Conservation (phyloP, 1,140 invertebrate genomes). For the Samia ricini region DNA sequence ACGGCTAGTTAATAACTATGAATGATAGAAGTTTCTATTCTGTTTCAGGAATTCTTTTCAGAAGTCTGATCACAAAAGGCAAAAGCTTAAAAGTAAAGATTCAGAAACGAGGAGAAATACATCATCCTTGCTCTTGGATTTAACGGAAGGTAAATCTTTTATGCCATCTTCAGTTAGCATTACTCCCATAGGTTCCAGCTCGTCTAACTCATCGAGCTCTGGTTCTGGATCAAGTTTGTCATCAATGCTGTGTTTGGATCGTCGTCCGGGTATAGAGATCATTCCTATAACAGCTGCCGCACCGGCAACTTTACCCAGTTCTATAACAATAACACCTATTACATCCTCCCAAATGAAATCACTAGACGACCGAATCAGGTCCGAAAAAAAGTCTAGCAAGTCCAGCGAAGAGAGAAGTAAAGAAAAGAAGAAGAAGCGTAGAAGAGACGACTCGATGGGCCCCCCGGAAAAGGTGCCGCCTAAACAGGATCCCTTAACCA, state of each 20-base stretch:
- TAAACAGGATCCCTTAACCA: slow-evolving; percentile 85
- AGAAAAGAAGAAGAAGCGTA: slow-evolving; percentile 88
- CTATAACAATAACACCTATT: slow-evolving; percentile 91
- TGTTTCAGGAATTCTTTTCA: slow-evolving; percentile 75
- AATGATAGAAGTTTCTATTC: slow-evolving; percentile 3
- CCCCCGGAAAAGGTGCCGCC: slow-evolving; percentile 88
- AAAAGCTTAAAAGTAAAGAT: slow-evolving; percentile 73
- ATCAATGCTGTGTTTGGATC: slow-evolving; percentile 82
- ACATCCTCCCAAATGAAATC: slow-evolving; percentile 78
- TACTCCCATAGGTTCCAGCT: slow-evolving; percentile 81
- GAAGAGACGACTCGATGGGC: slow-evolving; percentile 89
- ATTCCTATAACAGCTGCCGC: slow-evolving; percentile 84
- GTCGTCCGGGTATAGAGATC: slow-evolving; percentile 88
- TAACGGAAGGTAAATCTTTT: slow-evolving; percentile 80
- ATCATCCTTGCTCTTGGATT: slow-evolving; percentile 69
- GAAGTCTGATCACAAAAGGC: slow-evolving; percentile 76
- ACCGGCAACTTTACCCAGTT: slow-evolving; percentile 83
- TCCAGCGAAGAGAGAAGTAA: slow-evolving; percentile 81
- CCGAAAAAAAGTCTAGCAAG: slow-evolving; percentile 82
- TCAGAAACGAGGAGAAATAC: slow-evolving; percentile 52
- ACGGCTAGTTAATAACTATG: no score
- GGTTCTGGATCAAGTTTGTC: slow-evolving; percentile 77
- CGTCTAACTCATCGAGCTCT: slow-evolving; percentile 42
- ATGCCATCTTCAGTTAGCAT: slow-evolving; percentile 88
- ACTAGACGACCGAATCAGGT: slow-evolving; percentile 79